phyloP scores from a whole-genome alignment of 2,113 vertebrate species.

The Osmerus mordax region DNA sequence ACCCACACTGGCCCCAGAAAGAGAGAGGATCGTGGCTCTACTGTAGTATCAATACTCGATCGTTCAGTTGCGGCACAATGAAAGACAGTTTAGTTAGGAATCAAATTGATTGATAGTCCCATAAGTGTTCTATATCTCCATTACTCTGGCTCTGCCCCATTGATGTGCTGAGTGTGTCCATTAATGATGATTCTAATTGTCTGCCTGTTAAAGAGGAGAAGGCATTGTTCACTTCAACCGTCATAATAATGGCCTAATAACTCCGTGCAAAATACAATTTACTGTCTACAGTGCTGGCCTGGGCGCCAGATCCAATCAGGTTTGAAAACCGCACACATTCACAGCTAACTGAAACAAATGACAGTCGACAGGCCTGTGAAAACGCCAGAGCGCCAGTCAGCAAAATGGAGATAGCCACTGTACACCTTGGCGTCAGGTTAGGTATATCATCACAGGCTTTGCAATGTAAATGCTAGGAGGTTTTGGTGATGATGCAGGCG shows the following conservation, averaged over 20 bases:
- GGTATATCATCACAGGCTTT: neutral
- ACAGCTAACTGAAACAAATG: slow-evolving; percentile 58
- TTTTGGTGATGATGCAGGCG: neutral
- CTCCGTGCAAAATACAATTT: slow-evolving; percentile 57
- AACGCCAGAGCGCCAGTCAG: slow-evolving; percentile 29
- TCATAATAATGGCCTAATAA: slow-evolving; percentile 57
- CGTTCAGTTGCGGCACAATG: slow-evolving; percentile 23
- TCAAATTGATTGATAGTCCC: slow-evolving; percentile 49
- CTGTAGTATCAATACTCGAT: slow-evolving; percentile 3
- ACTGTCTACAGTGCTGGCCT: slow-evolving; percentile 40
- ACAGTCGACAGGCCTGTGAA: slow-evolving; percentile 47
- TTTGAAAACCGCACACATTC: slow-evolving; percentile 57
- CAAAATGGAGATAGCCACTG: slow-evolving; percentile 25
- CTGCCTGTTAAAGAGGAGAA: slow-evolving; percentile 34
- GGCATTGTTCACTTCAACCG: slow-evolving; percentile 54
- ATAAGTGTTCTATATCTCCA: slow-evolving; percentile 54
- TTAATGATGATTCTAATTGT: slow-evolving; percentile 69
- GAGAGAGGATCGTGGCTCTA: neutral
- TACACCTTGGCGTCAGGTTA: slow-evolving; percentile 9
- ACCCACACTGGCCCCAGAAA: no score
- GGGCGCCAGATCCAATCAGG: slow-evolving; percentile 41
- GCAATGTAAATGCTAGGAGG: neutral
- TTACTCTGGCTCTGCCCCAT: slow-evolving; percentile 43
- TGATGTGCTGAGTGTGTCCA: slow-evolving; percentile 52
- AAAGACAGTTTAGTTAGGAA: slow-evolving; percentile 40